Conservation (phyloP, 2,888 invertebrate genomes). For the Priapulus caudatus region DNA sequence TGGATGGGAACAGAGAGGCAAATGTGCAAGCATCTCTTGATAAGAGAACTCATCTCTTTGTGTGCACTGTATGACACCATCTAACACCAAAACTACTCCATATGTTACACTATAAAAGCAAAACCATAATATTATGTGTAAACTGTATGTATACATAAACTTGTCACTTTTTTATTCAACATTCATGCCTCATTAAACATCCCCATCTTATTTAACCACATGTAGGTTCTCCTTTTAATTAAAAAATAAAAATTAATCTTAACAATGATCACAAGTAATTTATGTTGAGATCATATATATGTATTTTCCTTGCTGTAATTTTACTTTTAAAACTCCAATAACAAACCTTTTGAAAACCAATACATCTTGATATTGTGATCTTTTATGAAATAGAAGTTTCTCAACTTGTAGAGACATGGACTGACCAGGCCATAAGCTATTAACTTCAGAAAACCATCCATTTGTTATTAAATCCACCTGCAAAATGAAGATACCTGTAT, state of each 20-base stretch:
- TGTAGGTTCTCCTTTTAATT: not conserved
- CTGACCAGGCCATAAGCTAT: conserved; percentile 80
- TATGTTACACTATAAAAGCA: conserved; percentile 51
- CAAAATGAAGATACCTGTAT: too few relatives aligned
- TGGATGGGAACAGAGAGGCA: conserved; percentile 81
- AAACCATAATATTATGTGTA: too few relatives aligned
- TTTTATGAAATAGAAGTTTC: conserved; percentile 60
- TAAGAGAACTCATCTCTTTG: conserved; percentile 92
- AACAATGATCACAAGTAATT: not conserved
- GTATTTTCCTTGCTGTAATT: not conserved
- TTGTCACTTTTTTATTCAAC: too few relatives aligned
- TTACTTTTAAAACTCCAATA: conserved; percentile 11
- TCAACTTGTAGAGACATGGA: conserved; percentile 73
- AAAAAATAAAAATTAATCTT: not conserved
- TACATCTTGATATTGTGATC: conserved; percentile 72
- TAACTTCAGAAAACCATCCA: conserved; percentile 85
- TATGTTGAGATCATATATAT: not conserved
- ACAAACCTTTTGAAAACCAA: conserved; percentile 64
- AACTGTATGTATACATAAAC: too few relatives aligned
- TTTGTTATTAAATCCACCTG: not conserved
- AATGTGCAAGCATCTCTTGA: conserved; percentile 93
- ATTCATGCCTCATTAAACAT: too few relatives aligned
- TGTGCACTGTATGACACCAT: conserved; percentile 93
- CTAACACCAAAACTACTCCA: conserved; percentile 75
- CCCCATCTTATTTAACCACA: too few relatives aligned